phyloP scores from a whole-genome alignment of 2,888 invertebrate genomes.

The Aspidiotus rigidus region DNA sequence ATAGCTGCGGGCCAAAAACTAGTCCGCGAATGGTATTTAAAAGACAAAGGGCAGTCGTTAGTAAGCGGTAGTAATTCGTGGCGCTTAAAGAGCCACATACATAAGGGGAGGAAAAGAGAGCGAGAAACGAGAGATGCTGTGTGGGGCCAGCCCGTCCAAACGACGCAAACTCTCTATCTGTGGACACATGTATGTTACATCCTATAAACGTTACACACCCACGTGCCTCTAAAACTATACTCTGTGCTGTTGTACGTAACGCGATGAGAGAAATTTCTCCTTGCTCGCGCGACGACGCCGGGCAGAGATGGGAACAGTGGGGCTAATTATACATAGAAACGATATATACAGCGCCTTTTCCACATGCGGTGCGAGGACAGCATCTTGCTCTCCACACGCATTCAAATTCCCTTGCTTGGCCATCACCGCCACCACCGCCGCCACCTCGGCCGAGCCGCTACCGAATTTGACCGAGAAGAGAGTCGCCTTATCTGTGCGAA shows the following conservation, averaged over 20 bases:
- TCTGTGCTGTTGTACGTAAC: not conserved
- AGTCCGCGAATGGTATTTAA: conserved; percentile 26
- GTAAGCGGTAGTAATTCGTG: conserved; percentile 34
- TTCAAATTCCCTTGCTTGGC: conserved; percentile 25
- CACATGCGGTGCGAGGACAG: conserved; percentile 27
- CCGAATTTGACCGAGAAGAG: conserved; percentile 21
- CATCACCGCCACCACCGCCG: not conserved
- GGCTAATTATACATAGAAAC: conserved; percentile 33
- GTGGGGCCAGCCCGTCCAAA: conserved; percentile 31
- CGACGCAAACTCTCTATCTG: conserved; percentile 33
- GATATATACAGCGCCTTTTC: conserved; percentile 29
- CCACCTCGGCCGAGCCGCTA: conserved; percentile 1
- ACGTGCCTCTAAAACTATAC: conserved; percentile 7
- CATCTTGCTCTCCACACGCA: conserved; percentile 18
- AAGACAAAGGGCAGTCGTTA: conserved; percentile 35
- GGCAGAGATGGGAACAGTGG: conserved; percentile 8
- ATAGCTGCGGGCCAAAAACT: conserved; percentile 31
- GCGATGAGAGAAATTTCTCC: conserved; percentile 16
- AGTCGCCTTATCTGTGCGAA: conserved; percentile 24
- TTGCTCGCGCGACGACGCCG: conserved; percentile 9
- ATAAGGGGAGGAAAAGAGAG: conserved; percentile 6
- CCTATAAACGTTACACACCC: conserved; percentile 32
- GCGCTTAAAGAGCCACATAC: conserved; percentile 33
- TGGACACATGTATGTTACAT: conserved; percentile 33
- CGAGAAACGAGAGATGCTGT: conserved; percentile 5